Base-by-base conservation (phyloP, 2,888 invertebrate species). In the Xylocampa areola region DNA sequence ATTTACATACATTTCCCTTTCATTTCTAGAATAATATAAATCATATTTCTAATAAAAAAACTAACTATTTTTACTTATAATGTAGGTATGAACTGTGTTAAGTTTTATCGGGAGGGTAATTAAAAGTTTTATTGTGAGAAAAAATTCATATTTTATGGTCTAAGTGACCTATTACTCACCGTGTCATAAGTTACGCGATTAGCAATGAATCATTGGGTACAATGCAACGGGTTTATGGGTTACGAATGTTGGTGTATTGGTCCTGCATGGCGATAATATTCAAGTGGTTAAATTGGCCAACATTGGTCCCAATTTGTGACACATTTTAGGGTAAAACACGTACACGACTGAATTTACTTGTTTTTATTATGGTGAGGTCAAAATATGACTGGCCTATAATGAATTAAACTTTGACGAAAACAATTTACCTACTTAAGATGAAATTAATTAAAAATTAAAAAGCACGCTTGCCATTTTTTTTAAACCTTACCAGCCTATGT, bases 121-220 rank as follows among this genome's bases (percentile, higher is more conserved):
- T 66, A 66, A 48, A 66, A 47, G n/a, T 49, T 65, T 49, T 35
- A 48, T 58, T 45, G 13, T 49, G 13, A 32, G 41, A 36, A 50
- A 59, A 59, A 59, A 27, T 19, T 37, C 35, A 19, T 27, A 40
- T 30, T 70, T 68, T 55, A 71, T 35, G 37, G 10, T 33, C 27
- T 5, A 29, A n/a, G 2, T 60, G 47, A 47, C 55, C 67, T 43
- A 55, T 51, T 43, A 55, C 16, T 61, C 55, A 40, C 19, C 6
- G 30, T 47, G 55, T 55, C 67, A 27, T 11, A 33, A 8, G 29
- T 11, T 13, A 6, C 4, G 29, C 35, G 44, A 36, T 57, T 35
- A 66, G 17, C 37, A 16, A 68, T 70, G 71, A 66, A 32, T 71
- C 55, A 71, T 55, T 29, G n/a, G n/a, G n/a, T n/a, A 30, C 27